A percentile compares a stretch with the other conserved stretches of the same genome.
Conservation (phyloP, 2,888 invertebrate genomes). For the Drosophila gaucha region DNA sequence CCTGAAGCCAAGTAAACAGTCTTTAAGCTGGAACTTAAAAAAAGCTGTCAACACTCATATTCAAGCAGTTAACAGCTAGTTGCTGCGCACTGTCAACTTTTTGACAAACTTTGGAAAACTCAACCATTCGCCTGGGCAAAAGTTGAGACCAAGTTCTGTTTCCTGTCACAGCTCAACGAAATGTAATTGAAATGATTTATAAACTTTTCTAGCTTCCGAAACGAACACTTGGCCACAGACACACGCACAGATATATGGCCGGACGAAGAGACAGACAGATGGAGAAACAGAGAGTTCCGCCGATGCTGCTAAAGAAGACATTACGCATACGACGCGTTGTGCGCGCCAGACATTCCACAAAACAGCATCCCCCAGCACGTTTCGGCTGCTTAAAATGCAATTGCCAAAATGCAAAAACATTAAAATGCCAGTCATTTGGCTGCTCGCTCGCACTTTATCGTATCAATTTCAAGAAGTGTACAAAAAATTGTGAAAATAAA, state of each 20-base stretch:
- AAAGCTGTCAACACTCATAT: slow-evolving; percentile 51
- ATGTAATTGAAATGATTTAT: slow-evolving; percentile 78
- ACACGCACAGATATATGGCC: slow-evolving; percentile 17
- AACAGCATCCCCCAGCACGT: slow-evolving; percentile 20
- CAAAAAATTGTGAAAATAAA: slow-evolving; percentile 38
- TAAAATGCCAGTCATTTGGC: slow-evolving; percentile 51
- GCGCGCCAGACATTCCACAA: slow-evolving; percentile 33
- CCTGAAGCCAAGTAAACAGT: slow-evolving; percentile 24
- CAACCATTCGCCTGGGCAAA: slow-evolving; percentile 34
- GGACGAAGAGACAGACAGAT: not conserved
- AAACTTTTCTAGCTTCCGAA: slow-evolving; percentile 65
- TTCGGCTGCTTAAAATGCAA: slow-evolving; percentile 69
- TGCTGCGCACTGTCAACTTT: slow-evolving; percentile 28
- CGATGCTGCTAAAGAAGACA: slow-evolving; percentile 42
- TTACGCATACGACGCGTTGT: slow-evolving; percentile 67
- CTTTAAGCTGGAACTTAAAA: slow-evolving; percentile 36
- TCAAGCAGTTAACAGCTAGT: slow-evolving; percentile 39
- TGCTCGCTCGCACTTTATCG: slow-evolving; percentile 51
- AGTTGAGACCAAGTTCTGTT: slow-evolving; percentile 56
- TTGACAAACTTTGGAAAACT: slow-evolving; percentile 50
- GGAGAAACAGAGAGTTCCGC: not conserved
- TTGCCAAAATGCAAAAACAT: slow-evolving; percentile 63
- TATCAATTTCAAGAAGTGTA: slow-evolving; percentile 67
- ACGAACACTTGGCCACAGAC: slow-evolving; percentile 45
- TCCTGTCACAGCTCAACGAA: slow-evolving; percentile 73